Conservation (phyloP, 1,140 invertebrate genomes). For the Nylanderia fulva region DNA sequence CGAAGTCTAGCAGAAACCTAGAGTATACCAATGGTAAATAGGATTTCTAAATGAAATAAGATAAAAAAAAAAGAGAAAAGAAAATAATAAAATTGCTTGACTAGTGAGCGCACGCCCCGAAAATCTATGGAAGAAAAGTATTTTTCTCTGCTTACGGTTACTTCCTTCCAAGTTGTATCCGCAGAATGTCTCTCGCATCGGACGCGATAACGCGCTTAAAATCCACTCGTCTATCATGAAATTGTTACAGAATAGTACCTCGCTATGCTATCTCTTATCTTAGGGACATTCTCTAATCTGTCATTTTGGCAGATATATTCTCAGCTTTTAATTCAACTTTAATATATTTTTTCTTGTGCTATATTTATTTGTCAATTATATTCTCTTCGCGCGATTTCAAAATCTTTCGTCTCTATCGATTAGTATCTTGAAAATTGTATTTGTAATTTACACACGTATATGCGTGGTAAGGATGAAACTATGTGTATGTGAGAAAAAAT, state of each 20-base stretch:
- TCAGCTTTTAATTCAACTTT: slow-evolving; percentile 31
- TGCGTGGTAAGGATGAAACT: slow-evolving; percentile 32
- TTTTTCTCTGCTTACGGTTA: slow-evolving; percentile 72
- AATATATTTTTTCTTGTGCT: slow-evolving; percentile 68
- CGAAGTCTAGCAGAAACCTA: slow-evolving; percentile 72
- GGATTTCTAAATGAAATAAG: slow-evolving; percentile 61
- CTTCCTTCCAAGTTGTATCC: slow-evolving; percentile 65
- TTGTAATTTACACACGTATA: slow-evolving; percentile 32
- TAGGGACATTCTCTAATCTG: slow-evolving; percentile 63
- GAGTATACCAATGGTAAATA: slow-evolving; percentile 68
- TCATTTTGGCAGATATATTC: slow-evolving; percentile 69
- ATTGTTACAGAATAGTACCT: slow-evolving; percentile 68
- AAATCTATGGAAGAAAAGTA: slow-evolving; percentile 81
- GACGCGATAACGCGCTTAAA: slow-evolving; percentile 65
- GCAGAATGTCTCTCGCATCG: slow-evolving; percentile 54
- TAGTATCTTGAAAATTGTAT: slow-evolving; percentile 11
- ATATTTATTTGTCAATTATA: slow-evolving; percentile 50
- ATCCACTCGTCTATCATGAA: slow-evolving; percentile 65
- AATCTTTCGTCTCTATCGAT: slow-evolving; percentile 37
- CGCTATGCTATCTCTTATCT: slow-evolving; percentile 70
- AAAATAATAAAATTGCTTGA: slow-evolving; percentile 83
- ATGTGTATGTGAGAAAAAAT: slow-evolving; percentile 45
- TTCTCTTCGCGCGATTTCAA: slow-evolving; percentile 30
- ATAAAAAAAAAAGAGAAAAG: slow-evolving; percentile 30
- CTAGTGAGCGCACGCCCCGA: slow-evolving; percentile 83